Evolutionary conservation across 2,888 invertebrate genomes (phyloP), one percentile per base, ranked within the genome.

Genomic region (Cheilosia pagana): DNA sequence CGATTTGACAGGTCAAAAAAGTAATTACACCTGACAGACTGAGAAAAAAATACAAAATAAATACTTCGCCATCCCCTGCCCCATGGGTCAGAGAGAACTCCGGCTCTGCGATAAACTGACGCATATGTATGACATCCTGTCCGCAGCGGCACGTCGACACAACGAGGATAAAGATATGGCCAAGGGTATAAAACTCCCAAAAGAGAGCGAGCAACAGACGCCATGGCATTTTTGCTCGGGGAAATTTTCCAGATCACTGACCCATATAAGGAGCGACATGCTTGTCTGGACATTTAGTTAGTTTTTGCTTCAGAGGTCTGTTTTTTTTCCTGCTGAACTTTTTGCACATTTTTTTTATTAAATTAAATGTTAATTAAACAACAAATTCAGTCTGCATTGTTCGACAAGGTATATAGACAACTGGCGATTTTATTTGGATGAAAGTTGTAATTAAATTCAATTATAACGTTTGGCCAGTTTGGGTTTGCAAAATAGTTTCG

Each of bases 51-150:
- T 16, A 52, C 8, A 45, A 45, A 45, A 45, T 45, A 45, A 45
- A 19, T 8, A 45, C 45, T 19, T 45, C 21, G n/a, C 50, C 63
- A 35, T 48, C 52, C 35, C 43, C 2, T 35, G n/a, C 63, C 63
- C 39, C 59, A 12, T 23, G 57, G 16, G 31, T n/a, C 35, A 16
- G 14, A 12, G 14, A 5, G 35, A 6, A 60, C 21, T n/a, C 55
- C 45, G 63, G 63, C 53, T 31, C 23, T 39, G 16, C 16, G 52
- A 50, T 45, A 57, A 41, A 65, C 41, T 55, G 65, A 62, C 65
- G 81, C 81, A 71, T 77, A 82, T 77, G 71, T 71, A 67, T 82
- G 60, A 82, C 77, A 67, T 71, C 59, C 60, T 71, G 53, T 55
- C 60, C 67, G n/a, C n/a, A 23, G 31, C 16, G 55, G 55, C 45